phyloP scores from a whole-genome alignment of 2,797 vertebrate genomes.

The Mormyrops attenuatus region DNA sequence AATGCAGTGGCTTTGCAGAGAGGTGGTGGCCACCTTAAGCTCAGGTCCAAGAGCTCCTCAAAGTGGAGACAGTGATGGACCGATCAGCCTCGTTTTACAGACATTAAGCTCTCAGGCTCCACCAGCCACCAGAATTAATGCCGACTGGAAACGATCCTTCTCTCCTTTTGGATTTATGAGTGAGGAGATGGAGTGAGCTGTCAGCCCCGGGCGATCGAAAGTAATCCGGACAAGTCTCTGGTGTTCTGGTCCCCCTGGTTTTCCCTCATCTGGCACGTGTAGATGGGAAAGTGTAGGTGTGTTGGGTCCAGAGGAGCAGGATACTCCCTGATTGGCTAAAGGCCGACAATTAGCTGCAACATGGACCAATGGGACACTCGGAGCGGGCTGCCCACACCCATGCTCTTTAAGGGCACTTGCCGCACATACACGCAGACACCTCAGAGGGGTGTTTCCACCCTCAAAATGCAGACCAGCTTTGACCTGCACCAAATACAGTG shows the following conservation, averaged over 20 bases:
- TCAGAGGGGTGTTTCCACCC: neutral
- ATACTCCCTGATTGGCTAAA: neutral
- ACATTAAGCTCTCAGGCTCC: neutral
- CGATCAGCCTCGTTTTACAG: neutral
- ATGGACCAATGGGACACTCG: neutral
- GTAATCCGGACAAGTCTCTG: neutral
- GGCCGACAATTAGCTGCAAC: neutral
- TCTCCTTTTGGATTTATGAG: neutral
- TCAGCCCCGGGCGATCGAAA: neutral
- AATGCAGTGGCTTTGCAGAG: neutral
- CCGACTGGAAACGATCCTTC: neutral
- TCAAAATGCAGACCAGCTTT: neutral
- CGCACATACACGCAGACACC: slow-evolving; percentile 14
- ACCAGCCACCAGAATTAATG: neutral
- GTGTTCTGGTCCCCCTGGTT: neutral
- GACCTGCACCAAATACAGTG: neutral
- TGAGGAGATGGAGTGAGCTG: neutral
- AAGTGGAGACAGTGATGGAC: neutral
- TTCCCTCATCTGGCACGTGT: neutral
- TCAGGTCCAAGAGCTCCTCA: neutral
- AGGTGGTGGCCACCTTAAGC: neutral
- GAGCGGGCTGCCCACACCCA: neutral
- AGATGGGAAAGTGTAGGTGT: neutral
- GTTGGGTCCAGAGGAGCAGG: neutral
- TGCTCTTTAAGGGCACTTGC: slow-evolving; percentile 25